Evolutionary conservation across 2,888 invertebrate genomes (phyloP).

Genomic region (Thecophora atra): DNA sequence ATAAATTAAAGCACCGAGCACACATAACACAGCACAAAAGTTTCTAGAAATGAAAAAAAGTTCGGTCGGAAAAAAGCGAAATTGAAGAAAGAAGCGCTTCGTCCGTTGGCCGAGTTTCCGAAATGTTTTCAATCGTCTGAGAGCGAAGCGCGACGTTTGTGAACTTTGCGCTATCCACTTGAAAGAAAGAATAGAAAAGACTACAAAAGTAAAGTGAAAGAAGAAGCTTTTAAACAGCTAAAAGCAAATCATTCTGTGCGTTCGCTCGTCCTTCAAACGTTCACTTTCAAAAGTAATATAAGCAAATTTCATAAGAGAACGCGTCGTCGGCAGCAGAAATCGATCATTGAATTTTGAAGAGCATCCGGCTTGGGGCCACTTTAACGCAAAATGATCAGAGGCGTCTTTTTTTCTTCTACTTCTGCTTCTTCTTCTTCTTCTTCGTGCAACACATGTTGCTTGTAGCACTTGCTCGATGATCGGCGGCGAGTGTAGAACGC

Average conservation of each 20-base stretch:
- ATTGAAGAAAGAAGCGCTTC: background rate
- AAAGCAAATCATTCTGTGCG: background rate
- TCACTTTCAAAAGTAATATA: no score
- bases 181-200: background rate
- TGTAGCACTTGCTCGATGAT: no score
- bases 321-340: no score
- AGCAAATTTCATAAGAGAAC: no score
- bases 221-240: background rate
- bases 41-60: background rate
- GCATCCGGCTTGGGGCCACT: no score
- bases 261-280: no score
- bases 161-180: constrained; percentile 10
- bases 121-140: background rate
- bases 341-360: no score
- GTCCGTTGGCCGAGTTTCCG: constrained; percentile 22
- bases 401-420: no score
- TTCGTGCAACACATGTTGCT: no score
- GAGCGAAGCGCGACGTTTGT: background rate
- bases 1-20: background rate
- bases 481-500: background rate
- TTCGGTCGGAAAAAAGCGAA: background rate
- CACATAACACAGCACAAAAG: background rate
- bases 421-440: no score
- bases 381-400: no score
- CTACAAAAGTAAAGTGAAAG: background rate